These are phyloP conservation scores for Anguilla pacifica DNA, from an alignment of 2,797 vertebrate genomes.

Conservation along the genomic window DNA sequence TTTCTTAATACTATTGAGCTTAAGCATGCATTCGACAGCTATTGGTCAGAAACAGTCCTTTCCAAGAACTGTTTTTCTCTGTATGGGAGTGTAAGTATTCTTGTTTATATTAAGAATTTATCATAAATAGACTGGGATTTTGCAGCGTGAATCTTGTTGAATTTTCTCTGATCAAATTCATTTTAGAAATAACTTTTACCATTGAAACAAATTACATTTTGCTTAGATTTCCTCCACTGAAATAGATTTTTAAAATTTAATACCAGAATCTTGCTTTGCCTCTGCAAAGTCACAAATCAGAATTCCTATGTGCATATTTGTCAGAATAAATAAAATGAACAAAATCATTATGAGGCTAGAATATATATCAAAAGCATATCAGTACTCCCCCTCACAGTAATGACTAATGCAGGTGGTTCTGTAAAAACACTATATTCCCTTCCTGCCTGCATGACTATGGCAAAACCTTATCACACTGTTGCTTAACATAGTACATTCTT, in stretches of 20 bases:
- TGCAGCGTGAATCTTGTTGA: background rate
- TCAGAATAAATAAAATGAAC: background rate
- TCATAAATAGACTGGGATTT: background rate
- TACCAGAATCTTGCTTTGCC: background rate
- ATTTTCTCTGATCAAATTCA: background rate
- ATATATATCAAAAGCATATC: background rate
- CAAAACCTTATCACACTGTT: background rate
- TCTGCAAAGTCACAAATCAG: background rate
- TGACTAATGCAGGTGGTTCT: constrained; percentile 4
- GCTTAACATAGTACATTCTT: background rate
- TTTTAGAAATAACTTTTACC: background rate
- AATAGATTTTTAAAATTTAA: background rate
- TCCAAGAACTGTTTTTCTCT: background rate
- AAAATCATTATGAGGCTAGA: background rate
- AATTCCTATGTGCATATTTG: constrained; percentile 3
- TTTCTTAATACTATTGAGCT: background rate
- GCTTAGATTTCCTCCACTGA: background rate
- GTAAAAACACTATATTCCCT: background rate
- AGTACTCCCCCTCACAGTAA: background rate
- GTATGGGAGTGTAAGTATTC: background rate
- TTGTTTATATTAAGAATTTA: background rate
- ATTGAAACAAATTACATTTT: background rate
- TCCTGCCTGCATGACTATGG: background rate
- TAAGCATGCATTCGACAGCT: background rate
- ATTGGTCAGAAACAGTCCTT: background rate